phyloP scores from a whole-genome alignment of 2,797 vertebrate species.

The Sebastiscus albofasciatus region DNA sequence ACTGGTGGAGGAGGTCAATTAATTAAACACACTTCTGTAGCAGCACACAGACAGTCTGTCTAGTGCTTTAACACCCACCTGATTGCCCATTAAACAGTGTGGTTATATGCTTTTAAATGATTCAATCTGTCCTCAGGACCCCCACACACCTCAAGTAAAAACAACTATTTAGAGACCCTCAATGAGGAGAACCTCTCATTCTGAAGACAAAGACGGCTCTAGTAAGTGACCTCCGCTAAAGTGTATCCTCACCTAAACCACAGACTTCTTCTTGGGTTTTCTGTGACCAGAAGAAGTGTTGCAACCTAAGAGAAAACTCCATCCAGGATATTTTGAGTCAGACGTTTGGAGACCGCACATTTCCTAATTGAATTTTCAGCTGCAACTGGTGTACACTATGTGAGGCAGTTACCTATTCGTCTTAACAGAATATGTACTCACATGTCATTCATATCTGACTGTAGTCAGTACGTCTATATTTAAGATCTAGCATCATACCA shows the following conservation, averaged over 20 bases:
- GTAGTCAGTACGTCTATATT: not conserved
- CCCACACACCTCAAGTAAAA: not conserved
- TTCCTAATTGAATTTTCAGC: slow-evolving; percentile 31
- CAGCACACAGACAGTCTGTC: not conserved
- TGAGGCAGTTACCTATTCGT: not conserved
- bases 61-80: not conserved
- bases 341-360: slow-evolving; percentile 8
- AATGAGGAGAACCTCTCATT: slow-evolving; percentile 31
- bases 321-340: slow-evolving; percentile 35
- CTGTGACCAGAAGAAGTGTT: slow-evolving; percentile 34
- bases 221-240: slow-evolving; percentile 26
- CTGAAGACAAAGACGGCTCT: slow-evolving; percentile 21
- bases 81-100: not conserved
- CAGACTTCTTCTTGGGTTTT: slow-evolving; percentile 30
- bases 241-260: slow-evolving; percentile 42
- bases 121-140: not conserved
- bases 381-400: not conserved
- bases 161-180: slow-evolving; percentile 16
- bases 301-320: slow-evolving; percentile 31
- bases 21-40: not conserved
- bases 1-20: too few species aligned
- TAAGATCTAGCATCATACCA: too few species aligned
- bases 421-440: not conserved
- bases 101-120: not conserved
- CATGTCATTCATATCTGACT: not conserved